These are phyloP conservation scores for Oncorhynchus mykiss DNA, from an alignment of 2,113 vertebrate species.

Conservation along the genomic window DNA sequence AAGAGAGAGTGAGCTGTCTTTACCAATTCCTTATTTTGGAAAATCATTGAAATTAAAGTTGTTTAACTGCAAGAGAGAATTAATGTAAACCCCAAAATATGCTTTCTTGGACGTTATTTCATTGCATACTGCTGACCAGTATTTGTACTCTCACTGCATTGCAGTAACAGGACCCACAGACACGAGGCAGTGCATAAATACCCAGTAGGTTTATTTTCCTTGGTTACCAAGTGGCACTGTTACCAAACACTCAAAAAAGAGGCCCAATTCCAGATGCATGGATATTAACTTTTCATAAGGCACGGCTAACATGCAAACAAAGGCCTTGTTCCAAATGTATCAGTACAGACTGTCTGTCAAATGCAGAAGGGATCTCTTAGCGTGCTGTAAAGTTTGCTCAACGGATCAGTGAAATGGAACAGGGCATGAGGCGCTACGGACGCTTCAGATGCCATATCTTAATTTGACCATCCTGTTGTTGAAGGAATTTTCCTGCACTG, in stretches of 20 bases:
- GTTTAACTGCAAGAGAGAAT: conserved; percentile 38
- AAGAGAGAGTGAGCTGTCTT: conserved; percentile 46
- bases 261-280: conserved; percentile 4
- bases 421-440: not conserved
- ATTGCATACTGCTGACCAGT: conserved; percentile 1
- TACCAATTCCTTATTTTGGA: conserved; percentile 27
- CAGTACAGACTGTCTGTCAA: not conserved
- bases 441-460: too few species aligned
- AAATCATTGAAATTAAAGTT: conserved; percentile 24
- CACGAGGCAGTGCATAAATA: conserved; percentile 25
- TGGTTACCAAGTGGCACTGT: conserved; percentile 32
- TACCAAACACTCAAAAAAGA: not conserved
- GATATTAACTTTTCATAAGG: not conserved
- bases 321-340: conserved; percentile 5
- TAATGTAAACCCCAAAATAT: conserved; percentile 16
- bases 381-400: not conserved
- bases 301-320: conserved; percentile 15
- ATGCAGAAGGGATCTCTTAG: not conserved
- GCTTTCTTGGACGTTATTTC: not conserved
- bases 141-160: conserved; percentile 21
- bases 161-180: conserved; percentile 24
- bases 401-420: conserved; percentile 1
- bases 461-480: too few species aligned
- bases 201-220: conserved; percentile 9
- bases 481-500: too few species aligned